Evolutionary conservation across 2,797 vertebrate genomes (phyloP), one percentile per base, ranked within the genome.

Genomic region (Acrocephalus scirpaceus): DNA sequence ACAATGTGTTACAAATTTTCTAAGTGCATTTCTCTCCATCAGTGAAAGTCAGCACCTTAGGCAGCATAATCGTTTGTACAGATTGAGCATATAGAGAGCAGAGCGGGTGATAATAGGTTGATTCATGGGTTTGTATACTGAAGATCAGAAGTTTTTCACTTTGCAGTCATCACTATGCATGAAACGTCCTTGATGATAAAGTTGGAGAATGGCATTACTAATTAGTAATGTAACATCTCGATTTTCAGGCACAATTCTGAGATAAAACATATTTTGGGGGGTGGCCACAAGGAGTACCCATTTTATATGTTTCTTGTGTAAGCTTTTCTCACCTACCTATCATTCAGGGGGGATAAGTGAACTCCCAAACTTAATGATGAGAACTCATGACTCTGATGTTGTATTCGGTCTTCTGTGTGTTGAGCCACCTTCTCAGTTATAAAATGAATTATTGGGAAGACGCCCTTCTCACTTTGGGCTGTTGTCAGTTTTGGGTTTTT

Each of bases 241-340:
- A n/a, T 84, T 71, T 53, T 81, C 19, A 71, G 70, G 36, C 45
- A 56, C 4, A 19, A 17, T 84, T 27, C 25, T 56, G 25, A 40
- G 32, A 22, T 51, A 44, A n/a, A 87, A 42, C 0, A 0, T 73
- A 0, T 14, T 0, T 44, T 45, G 54, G n/a, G 6, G 11, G 78
- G 60, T 60, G 29, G 34, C 3, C 7, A 34, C 27, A 29, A n/a
- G 16, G 26, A 71, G 10, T 65, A 34, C 71, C 58, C 13, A 10
- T 53, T 80, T 60, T 32, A 22, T 22, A 1, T 36, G 13, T 76
- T 69, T 54, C 34, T 75, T 4, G 0, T 64, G 16, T 38, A 38
- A 53, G 16, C 25, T 88, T 74, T 93, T 73, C 53, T 64, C 22
- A 25, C 27, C 13, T 82, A 2, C 21, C 13, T 50, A 0, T 45